These are phyloP conservation scores for Onychomys arenicola DNA, from an alignment of 2,797 vertebrate genomes.

Conservation along the genomic window DNA sequence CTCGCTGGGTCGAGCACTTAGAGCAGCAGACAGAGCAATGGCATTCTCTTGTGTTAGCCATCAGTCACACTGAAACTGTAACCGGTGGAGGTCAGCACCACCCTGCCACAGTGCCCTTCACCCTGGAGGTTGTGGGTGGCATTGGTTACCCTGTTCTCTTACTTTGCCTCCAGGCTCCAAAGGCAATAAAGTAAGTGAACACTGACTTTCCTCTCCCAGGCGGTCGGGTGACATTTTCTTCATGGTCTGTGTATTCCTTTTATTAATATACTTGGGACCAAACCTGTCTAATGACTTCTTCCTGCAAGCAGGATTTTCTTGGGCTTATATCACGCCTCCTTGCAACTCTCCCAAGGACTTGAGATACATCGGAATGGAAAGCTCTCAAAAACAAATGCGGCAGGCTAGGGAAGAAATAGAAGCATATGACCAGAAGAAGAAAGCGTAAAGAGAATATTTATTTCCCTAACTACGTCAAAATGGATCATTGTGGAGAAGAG, in stretches of 20 bases:
- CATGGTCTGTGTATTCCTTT: slow-evolving; percentile 36
- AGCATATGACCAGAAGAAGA: slow-evolving; percentile 2
- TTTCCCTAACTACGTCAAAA: background rate
- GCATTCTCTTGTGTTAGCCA: background rate
- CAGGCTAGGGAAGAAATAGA: background rate
- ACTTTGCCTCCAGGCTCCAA: background rate
- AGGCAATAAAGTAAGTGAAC: background rate
- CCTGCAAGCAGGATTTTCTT: slow-evolving; percentile 31
- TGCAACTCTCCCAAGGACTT: background rate
- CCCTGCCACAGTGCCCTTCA: too few relatives aligned
- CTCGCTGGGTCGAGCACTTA: background rate
- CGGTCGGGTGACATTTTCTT: slow-evolving; percentile 30
- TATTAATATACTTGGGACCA: slow-evolving; percentile 39
- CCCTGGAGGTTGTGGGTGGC: background rate
- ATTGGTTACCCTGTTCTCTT: background rate
- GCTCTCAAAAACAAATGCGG: slow-evolving; percentile 1
- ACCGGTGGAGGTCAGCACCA: background rate
- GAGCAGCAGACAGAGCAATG: background rate
- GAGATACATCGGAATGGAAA: slow-evolving; percentile 21
- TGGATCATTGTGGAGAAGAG: background rate
- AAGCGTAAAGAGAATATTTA: slow-evolving; percentile 14
- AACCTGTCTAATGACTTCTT: slow-evolving; percentile 39
- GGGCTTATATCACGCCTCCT: background rate
- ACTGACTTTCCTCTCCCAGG: background rate
- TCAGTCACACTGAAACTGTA: background rate